phyloP scores from a whole-genome alignment of 1,140 invertebrate species.

The Trichonephila clavata region DNA sequence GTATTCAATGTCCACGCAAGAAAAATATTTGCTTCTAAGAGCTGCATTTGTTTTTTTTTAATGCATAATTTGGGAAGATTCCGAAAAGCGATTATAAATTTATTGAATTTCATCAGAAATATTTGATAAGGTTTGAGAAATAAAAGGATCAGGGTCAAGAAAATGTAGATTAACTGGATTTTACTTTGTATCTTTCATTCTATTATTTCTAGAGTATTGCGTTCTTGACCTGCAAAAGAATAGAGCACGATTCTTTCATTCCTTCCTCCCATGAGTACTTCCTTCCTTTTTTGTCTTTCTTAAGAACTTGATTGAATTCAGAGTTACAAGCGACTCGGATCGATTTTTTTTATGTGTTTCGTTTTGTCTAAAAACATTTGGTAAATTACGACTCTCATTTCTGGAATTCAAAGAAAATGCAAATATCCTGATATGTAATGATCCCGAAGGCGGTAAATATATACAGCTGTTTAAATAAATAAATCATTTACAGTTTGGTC shows the following conservation, averaged over 20 bases:
- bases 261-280: neutral
- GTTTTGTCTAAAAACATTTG: no score
- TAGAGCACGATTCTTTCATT: neutral
- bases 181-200: conserved; percentile 7
- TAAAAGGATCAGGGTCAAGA: conserved; percentile 19
- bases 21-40: no score
- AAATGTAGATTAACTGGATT: neutral
- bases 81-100: neutral
- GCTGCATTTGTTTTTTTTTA: no score
- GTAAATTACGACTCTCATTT: no score
- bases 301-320: neutral
- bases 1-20: no score
- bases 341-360: neutral
- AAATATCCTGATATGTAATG: no score
- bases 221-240: conserved; percentile 26
- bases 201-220: neutral
- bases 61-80: neutral
- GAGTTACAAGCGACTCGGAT: no score
- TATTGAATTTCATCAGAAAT: neutral
- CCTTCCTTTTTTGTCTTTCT: neutral
- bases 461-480: no score
- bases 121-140: neutral
- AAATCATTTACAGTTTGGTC: no score
- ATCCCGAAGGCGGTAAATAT: no score
- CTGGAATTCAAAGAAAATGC: no score